Conservation (phyloP, 2,888 invertebrate species). For the Reticulitermes lucifugus region DNA sequence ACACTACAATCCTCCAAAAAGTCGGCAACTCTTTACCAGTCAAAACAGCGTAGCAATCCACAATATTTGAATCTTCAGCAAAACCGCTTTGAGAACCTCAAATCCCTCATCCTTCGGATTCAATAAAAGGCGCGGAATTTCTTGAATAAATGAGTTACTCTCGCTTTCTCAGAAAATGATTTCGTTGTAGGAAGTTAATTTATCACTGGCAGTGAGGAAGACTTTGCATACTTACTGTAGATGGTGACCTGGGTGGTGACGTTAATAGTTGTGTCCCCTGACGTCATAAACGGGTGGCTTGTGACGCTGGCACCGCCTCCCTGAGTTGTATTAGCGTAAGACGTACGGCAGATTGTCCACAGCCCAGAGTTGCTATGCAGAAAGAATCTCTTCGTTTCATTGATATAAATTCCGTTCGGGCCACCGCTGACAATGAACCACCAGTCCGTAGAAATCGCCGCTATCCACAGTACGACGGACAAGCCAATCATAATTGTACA, state of each 20-base stretch:
- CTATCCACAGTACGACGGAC: slow-evolving; percentile 76
- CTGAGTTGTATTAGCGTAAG: slow-evolving; percentile 44
- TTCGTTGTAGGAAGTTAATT: too few relatives aligned
- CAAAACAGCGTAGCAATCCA: too few relatives aligned
- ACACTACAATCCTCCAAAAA: too few relatives aligned
- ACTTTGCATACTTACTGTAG: slow-evolving; percentile 49
- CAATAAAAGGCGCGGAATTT: too few relatives aligned
- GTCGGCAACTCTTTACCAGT: too few relatives aligned
- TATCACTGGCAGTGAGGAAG: too few relatives aligned
- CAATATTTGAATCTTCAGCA: too few relatives aligned
- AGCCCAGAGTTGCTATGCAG: slow-evolving; percentile 77
- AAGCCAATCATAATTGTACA: slow-evolving; percentile 76
- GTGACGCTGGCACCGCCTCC: not conserved
- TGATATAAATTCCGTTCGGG: slow-evolving; percentile 65
- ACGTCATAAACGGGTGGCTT: not conserved
- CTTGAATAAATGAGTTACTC: too few relatives aligned
- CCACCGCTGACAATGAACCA: slow-evolving; percentile 72
- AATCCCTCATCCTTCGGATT: too few relatives aligned
- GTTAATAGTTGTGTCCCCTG: slow-evolving; percentile 55
- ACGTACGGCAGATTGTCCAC: slow-evolving; percentile 72
- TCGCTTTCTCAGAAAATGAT: too few relatives aligned
- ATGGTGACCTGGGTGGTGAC: slow-evolving; percentile 47
- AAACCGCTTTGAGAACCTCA: too few relatives aligned
- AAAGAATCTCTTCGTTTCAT: slow-evolving; percentile 68
- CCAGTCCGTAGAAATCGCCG: slow-evolving; percentile 79